Percentiles rank a stretch among this genome's conserved stretches.
These are phyloP conservation scores for Hylaea fasciaria DNA, from an alignment of 2,888 invertebrate species.

Conservation along the genomic window DNA sequence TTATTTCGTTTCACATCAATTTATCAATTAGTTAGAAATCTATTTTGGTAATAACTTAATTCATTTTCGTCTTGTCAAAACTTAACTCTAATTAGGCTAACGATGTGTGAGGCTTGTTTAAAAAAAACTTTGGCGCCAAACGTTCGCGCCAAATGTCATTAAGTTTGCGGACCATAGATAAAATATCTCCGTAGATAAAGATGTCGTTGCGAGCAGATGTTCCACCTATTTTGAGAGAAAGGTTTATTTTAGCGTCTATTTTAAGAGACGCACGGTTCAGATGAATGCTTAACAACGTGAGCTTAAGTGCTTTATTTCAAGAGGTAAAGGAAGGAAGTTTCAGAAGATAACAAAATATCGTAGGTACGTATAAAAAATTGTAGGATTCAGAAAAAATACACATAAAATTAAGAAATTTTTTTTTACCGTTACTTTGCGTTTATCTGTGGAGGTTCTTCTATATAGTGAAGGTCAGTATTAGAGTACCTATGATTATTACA, in stretches of 20 bases:
- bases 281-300: too few species aligned
- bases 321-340: slow-evolving; percentile 37
- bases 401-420: too few species aligned
- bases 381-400: too few species aligned
- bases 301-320: slow-evolving; percentile 31
- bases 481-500: too few species aligned
- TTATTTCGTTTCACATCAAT: background rate
- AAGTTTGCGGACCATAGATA: slow-evolving; percentile 62
- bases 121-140: slow-evolving; percentile 67
- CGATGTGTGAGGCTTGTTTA: slow-evolving; percentile 66
- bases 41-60: background rate
- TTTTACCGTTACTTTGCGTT: too few species aligned
- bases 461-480: too few species aligned
- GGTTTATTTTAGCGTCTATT: slow-evolving; percentile 37
- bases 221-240: slow-evolving; percentile 17
- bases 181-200: slow-evolving; percentile 55
- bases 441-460: too few species aligned
- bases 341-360: background rate
- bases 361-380: background rate
- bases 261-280: slow-evolving; percentile 19
- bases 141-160: slow-evolving; percentile 68
- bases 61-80: slow-evolving; percentile 20
- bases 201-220: slow-evolving; percentile 65
- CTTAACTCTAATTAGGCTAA: slow-evolving; percentile 51
- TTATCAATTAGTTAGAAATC: background rate